These are phyloP conservation scores for Sycophaga agraensis DNA, from an alignment of 1,140 invertebrate genomes.

Conservation along the genomic window DNA sequence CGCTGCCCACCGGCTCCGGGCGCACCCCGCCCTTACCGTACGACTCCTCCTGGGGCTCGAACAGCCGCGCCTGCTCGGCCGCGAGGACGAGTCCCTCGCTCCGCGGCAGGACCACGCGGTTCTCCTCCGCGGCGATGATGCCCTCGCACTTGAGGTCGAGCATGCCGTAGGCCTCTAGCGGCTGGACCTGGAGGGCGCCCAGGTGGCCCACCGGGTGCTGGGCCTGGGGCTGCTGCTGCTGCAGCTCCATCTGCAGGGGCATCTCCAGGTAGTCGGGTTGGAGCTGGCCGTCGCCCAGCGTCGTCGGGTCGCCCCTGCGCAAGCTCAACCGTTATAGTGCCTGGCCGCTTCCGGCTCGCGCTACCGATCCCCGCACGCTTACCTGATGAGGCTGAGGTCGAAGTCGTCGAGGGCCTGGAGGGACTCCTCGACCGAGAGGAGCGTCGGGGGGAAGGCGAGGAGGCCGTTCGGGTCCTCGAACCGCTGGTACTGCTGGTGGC, in stretches of 20 bases:
- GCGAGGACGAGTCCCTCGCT: slow-evolving; percentile 46
- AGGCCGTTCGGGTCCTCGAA: background rate
- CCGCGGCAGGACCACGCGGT: slow-evolving; percentile 48
- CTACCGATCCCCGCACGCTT: background rate
- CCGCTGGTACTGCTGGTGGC: background rate
- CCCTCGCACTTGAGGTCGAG: slow-evolving; percentile 1
- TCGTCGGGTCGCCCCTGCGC: slow-evolving; percentile 49
- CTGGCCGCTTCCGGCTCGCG: background rate
- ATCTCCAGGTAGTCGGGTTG: background rate
- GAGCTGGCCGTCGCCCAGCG: slow-evolving; percentile 23
- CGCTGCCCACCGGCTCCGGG: too few species aligned
- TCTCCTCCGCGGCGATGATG: slow-evolving; percentile 27
- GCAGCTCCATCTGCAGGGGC: background rate
- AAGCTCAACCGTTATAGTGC: too few species aligned
- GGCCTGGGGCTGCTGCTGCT: background rate
- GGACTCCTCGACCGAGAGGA: slow-evolving; percentile 26
- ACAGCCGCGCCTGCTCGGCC: slow-evolving; percentile 27
- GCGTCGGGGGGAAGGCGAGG: background rate
- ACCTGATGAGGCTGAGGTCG: slow-evolving; percentile 49
- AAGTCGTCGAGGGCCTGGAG: slow-evolving; percentile 47
- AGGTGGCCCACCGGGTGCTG: slow-evolving; percentile 18
- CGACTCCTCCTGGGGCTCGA: slow-evolving; percentile 34
- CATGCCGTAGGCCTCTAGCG: background rate
- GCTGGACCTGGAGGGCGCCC: background rate
- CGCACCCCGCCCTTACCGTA: slow-evolving; percentile 39